phyloP scores from a whole-genome alignment of 2,113 vertebrate species.

The Dasypus novemcinctus region DNA sequence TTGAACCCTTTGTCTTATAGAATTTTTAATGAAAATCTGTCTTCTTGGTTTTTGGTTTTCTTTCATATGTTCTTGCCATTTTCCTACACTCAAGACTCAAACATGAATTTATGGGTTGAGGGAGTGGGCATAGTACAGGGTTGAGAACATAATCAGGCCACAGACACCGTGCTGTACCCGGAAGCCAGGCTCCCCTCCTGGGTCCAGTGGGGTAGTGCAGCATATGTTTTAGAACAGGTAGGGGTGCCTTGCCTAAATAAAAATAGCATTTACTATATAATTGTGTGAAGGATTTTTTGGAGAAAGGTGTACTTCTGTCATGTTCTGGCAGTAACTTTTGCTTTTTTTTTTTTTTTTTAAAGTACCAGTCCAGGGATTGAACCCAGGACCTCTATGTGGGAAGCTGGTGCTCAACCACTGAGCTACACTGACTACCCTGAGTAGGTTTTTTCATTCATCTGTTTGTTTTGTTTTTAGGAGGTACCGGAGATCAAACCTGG shows the following conservation, averaged over 20 bases:
- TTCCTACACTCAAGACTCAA: background rate
- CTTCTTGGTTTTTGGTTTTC: background rate
- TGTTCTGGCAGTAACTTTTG: constrained; percentile 59
- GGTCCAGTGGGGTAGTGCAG: background rate
- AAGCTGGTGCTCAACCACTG: too few relatives aligned
- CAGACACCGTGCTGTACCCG: accelerated
- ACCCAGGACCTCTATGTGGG: too few relatives aligned
- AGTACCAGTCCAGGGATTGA: too few relatives aligned
- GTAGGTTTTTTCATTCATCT: too few relatives aligned
- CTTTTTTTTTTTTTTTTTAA: background rate
- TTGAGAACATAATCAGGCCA: background rate
- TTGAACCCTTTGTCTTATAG: background rate
- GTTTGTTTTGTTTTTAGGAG: too few relatives aligned
- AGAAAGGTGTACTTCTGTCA: constrained; percentile 62
- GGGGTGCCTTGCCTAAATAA: constrained; percentile 68
- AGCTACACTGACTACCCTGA: too few relatives aligned
- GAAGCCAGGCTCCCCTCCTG: background rate
- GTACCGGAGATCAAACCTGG: too few relatives aligned
- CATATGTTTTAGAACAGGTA: constrained; percentile 65
- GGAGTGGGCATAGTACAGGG: background rate
- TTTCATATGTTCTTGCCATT: background rate
- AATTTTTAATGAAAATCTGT: background rate
- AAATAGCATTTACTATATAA: constrained; percentile 51
- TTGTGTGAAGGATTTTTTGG: constrained; percentile 51
- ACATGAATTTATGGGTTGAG: background rate